Percentiles rank a stretch among this genome's conserved stretches.
These are phyloP conservation scores for Bombus pascuorum DNA, from an alignment of 1,140 invertebrate species.

Conservation along the genomic window DNA sequence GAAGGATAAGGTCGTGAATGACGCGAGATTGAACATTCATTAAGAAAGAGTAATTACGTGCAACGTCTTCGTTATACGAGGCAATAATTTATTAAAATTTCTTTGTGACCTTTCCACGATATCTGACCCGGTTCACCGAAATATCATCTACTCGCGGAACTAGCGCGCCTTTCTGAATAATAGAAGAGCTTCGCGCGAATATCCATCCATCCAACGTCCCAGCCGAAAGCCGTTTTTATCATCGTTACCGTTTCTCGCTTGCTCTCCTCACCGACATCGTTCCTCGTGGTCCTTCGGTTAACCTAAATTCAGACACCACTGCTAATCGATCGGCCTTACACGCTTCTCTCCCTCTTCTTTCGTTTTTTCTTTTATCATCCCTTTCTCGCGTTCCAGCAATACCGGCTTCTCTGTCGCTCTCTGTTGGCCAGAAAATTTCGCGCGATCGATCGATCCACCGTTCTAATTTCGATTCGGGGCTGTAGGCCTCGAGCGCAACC, in stretches of 20 bases:
- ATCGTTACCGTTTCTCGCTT: slow-evolving; percentile 25
- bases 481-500: background rate
- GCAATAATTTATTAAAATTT: slow-evolving; percentile 1
- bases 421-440: slow-evolving; percentile 10
- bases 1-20: background rate
- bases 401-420: background rate
- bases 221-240: slow-evolving; percentile 45
- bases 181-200: slow-evolving; percentile 29
- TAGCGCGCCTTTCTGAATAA: slow-evolving; percentile 48
- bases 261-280: slow-evolving; percentile 29
- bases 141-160: slow-evolving; percentile 28
- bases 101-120: slow-evolving; percentile 27
- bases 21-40: background rate
- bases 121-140: slow-evolving; percentile 45
- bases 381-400: slow-evolving; percentile 8
- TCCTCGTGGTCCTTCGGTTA: slow-evolving; percentile 64
- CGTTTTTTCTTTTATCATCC: background rate
- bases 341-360: slow-evolving; percentile 1
- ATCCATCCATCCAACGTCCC: slow-evolving; percentile 16
- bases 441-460: slow-evolving; percentile 43
- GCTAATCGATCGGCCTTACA: slow-evolving; percentile 64
- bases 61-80: background rate
- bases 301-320: slow-evolving; percentile 65
- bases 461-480: slow-evolving; percentile 48
- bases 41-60: background rate